These are phyloP conservation scores for Sclerodermus sp. DNA, from an alignment of 2,888 invertebrate genomes.

Conservation along the genomic window DNA sequence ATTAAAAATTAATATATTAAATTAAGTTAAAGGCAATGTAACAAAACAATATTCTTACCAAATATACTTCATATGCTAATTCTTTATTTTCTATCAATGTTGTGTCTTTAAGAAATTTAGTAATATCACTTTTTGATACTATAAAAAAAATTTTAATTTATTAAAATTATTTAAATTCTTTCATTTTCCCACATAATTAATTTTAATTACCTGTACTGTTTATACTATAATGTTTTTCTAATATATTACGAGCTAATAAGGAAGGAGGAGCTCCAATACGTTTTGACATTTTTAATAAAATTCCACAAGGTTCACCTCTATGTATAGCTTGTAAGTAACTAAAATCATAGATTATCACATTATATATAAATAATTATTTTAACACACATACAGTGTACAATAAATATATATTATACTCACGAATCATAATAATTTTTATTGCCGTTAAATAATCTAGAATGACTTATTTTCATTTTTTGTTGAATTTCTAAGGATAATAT, in stretches of 20 bases:
- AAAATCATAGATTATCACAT: too few species aligned
- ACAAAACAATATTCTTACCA: conserved; percentile 61
- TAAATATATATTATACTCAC: conserved; percentile 44
- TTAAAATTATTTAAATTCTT: conserved; percentile 55
- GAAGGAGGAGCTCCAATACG: conserved; percentile 63
- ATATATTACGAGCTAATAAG: conserved; percentile 63
- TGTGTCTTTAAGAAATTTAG: conserved; percentile 69
- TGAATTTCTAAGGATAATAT: conserved; percentile 70
- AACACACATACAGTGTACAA: neutral
- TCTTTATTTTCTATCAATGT: conserved; percentile 71
- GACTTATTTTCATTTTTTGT: conserved; percentile 66
- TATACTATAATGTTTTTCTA: conserved; percentile 60
- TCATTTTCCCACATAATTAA: neutral
- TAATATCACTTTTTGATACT: conserved; percentile 59
- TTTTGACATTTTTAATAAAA: conserved; percentile 65
- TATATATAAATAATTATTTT: neutral
- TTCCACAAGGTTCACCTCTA: conserved; percentile 61
- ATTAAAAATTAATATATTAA: neutral
- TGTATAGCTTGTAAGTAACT: conserved; percentile 48
- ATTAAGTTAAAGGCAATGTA: neutral
- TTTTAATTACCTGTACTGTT: conserved; percentile 29
- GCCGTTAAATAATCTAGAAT: conserved; percentile 64
- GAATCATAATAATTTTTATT: conserved; percentile 62
- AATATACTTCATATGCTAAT: conserved; percentile 73
- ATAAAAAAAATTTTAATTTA: conserved; percentile 35